phyloP scores from a whole-genome alignment of 2,797 vertebrate genomes.

The Melanotaenia pygmaea region DNA sequence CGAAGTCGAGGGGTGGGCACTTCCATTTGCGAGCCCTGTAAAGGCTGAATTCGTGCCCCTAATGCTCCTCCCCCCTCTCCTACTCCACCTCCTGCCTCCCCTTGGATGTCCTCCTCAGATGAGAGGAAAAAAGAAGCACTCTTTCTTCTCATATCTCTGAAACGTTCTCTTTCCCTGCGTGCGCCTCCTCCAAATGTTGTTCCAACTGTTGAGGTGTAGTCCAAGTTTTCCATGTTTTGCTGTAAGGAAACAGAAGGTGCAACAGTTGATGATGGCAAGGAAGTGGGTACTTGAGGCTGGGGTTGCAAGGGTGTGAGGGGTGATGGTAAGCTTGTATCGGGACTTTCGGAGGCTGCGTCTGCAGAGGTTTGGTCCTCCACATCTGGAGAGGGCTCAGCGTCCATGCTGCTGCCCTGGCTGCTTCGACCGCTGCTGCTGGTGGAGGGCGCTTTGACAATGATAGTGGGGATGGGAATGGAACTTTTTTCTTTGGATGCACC shows the following conservation, averaged over 20 bases:
- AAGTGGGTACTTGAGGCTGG: constrained; percentile 56
- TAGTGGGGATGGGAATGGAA: constrained; percentile 93
- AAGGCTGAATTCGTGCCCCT: constrained; percentile 71
- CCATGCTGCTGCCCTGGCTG: constrained; percentile 94
- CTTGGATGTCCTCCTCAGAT: constrained; percentile 88
- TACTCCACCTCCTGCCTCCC: constrained; percentile 71
- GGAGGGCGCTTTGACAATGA: constrained; percentile 94
- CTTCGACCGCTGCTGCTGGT: constrained; percentile 95
- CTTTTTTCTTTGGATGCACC: constrained; percentile 86
- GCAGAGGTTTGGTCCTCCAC: constrained; percentile 61
- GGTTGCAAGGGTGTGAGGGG: constrained; percentile 70
- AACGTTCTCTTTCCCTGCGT: constrained; percentile 84
- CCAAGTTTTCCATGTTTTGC: constrained; percentile 74
- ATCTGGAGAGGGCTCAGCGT: constrained; percentile 79
- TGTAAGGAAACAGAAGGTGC: constrained; percentile 62
- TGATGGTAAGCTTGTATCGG: constrained; percentile 70
- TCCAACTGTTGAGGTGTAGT: constrained; percentile 84
- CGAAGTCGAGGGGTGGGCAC: constrained; percentile 85
- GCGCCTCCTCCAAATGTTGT: constrained; percentile 72
- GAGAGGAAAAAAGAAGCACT: constrained; percentile 93
- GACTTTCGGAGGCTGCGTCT: constrained; percentile 56
- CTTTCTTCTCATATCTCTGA: constrained; percentile 89
- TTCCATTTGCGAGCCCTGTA: constrained; percentile 80
- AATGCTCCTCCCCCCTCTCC: constrained; percentile 49
- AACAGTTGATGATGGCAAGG: constrained; percentile 62